Evolutionary conservation across 2,113 vertebrate genomes (phyloP), one percentile per base, ranked within the genome.

Genomic region (Bambusicola thoracicus): DNA sequence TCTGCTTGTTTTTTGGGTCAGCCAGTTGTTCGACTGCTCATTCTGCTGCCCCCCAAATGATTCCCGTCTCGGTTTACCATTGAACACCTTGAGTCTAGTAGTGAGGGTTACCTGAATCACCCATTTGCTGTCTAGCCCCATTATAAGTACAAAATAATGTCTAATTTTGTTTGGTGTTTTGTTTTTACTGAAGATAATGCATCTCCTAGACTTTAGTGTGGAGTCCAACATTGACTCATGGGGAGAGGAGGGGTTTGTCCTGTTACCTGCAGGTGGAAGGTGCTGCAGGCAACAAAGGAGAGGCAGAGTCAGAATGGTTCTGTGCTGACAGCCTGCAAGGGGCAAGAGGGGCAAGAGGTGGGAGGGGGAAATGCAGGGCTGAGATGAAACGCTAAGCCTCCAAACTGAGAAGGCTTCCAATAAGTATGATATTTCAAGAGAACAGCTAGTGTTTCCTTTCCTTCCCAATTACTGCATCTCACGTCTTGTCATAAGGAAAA

Each of bases 381-480:
- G 73, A 88, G 77, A 61, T 84, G 72, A 90, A 90, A 67, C 32
- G 48, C 80, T 70, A 53, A 90, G 61, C 65, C 46, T 83, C 61
- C 67, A 38, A 24, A 67, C 83, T 59, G 65, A 72, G 91, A 59
- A 30, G 61, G 18, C 66, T 84, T 95, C 29, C 88, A 85, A 40
- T 86, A 89, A 69, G 58, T 84, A 36, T 30, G 53, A 68, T 78
- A 62, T 94, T 76, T 95, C 88, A 75, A 17, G 13, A 75, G 40
- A 90, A 51, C 69, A 81, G 12, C 20, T 51, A 56, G 46, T 74
- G 86, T 94, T 96, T 40, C 61, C 82, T 89, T 94, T 88, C 55
- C 61, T 89, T 85, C 51, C 8, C 38, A 86, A 56, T 92, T 88
- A 96, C 4, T 93, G 53, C 24, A 13, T 81, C 86, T 93, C 56